These are phyloP conservation scores for Tanytarsus gracilentus DNA, from an alignment of 2,888 invertebrate genomes.

Conservation along the genomic window DNA sequence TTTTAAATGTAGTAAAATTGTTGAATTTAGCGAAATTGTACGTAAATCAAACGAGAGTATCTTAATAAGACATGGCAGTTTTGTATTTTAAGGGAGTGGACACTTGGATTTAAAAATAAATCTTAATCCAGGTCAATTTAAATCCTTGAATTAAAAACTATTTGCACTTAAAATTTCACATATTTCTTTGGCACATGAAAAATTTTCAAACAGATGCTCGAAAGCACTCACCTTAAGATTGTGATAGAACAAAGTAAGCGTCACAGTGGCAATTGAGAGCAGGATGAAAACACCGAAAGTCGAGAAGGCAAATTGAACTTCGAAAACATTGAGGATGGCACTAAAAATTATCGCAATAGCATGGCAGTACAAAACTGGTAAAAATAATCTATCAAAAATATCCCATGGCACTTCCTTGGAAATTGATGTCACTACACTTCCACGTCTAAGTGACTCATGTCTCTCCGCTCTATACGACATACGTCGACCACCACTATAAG, in stretches of 20 bases:
- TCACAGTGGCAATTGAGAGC: conserved; percentile 63
- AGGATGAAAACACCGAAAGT: conserved; percentile 70
- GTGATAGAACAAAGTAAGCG: conserved; percentile 72
- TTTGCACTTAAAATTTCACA: no score
- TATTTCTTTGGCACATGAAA: no score
- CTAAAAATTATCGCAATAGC: conserved; percentile 68
- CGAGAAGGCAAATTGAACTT: conserved; percentile 46
- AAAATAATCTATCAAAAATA: conserved; percentile 60
- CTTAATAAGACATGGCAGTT: no score
- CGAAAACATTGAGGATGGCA: conserved; percentile 60
- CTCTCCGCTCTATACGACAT: conserved; percentile 4
- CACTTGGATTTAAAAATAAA: no score
- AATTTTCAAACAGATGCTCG: not conserved
- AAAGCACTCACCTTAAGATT: conserved; percentile 64
- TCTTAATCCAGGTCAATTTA: no score
- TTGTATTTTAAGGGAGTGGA: no score
- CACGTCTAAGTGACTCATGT: conserved; percentile 41
- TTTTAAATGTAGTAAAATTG: no score
- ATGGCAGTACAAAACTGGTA: conserved; percentile 72
- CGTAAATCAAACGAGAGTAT: no score
- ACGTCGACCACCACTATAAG: conserved; percentile 8
- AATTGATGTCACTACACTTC: conserved; percentile 49
- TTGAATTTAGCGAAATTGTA: no score
- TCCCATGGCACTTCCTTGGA: conserved; percentile 61
- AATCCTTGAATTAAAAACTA: no score